Evolutionary conservation across 1,140 invertebrate genomes (phyloP).

Genomic region (Lasioglossum baleicum): DNA sequence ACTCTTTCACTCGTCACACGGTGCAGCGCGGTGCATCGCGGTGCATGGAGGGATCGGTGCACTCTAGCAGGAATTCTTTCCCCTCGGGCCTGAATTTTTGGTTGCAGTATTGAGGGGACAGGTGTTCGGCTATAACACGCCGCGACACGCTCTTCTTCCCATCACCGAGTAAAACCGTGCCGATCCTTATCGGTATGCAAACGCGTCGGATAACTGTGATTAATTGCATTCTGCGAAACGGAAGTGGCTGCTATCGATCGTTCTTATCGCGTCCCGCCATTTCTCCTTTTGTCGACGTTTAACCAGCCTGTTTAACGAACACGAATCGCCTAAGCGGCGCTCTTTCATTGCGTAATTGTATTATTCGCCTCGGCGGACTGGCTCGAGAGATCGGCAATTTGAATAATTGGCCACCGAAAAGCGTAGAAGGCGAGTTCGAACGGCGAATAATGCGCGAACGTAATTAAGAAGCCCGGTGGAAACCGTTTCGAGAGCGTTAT

Average conservation of each 20-base stretch:
- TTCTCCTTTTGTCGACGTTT: background rate
- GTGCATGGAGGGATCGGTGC: background rate
- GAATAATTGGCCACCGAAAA: constrained; percentile 18
- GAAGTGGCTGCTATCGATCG: constrained; percentile 18
- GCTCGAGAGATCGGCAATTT: constrained; percentile 11
- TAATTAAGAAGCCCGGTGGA: constrained; percentile 44
- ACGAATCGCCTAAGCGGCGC: constrained; percentile 2
- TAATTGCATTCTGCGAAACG: constrained; percentile 19
- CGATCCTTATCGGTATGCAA: constrained; percentile 18
- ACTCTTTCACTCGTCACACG: no score
- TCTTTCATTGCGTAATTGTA: background rate
- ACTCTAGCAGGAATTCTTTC: constrained; percentile 32
- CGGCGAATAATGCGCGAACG: constrained; percentile 43
- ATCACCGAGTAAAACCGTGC: constrained; percentile 7
- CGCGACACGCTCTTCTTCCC: background rate
- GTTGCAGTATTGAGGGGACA: constrained; percentile 15
- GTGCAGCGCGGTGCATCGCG: background rate
- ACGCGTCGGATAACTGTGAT: constrained; percentile 15
- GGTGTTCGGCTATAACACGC: constrained; percentile 14
- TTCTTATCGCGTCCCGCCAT: constrained; percentile 5
- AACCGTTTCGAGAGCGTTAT: constrained; percentile 48
- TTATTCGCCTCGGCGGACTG: background rate
- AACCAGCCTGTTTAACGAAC: constrained; percentile 21
- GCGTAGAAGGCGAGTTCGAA: background rate
- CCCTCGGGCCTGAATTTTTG: constrained; percentile 31